Percentiles rank a stretch among this genome's conserved stretches.
Conservation (phyloP, 2,797 vertebrate species). For the Enteromius unitaeniatus region DNA sequence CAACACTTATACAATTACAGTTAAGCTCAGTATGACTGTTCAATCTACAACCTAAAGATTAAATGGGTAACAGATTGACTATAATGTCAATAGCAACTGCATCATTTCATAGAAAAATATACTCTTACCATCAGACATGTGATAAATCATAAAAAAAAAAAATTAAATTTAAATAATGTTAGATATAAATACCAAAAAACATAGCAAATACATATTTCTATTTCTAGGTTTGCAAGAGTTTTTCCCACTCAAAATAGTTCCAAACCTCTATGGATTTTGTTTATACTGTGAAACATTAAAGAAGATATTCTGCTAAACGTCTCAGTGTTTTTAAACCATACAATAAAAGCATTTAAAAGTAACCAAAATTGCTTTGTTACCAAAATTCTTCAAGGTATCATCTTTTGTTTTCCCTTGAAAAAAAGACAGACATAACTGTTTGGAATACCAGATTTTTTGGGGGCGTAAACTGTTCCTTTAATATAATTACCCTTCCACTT, state of each 20-base stretch:
- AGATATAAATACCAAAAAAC: background rate
- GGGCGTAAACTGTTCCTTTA: background rate
- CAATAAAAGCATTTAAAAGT: background rate
- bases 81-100: background rate
- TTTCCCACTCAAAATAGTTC: background rate
- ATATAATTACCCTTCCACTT: background rate
- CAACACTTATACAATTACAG: background rate
- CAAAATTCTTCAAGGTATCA: no score
- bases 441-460: background rate
- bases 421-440: background rate
- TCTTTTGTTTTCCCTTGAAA: background rate
- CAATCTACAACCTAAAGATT: background rate
- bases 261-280: no score
- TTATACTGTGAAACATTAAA: background rate
- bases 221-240: background rate
- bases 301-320: background rate
- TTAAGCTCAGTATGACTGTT: constrained; percentile 1
- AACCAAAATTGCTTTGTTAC: background rate
- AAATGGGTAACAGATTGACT: background rate
- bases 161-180: background rate
- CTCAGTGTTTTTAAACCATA: background rate
- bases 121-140: background rate
- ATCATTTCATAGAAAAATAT: background rate
- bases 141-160: background rate
- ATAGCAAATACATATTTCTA: background rate